Percentiles rank a stretch among this genome's conserved stretches.
Evolutionary conservation across 2,113 vertebrate genomes (phyloP).

Genomic region (Anser cygnoides): DNA sequence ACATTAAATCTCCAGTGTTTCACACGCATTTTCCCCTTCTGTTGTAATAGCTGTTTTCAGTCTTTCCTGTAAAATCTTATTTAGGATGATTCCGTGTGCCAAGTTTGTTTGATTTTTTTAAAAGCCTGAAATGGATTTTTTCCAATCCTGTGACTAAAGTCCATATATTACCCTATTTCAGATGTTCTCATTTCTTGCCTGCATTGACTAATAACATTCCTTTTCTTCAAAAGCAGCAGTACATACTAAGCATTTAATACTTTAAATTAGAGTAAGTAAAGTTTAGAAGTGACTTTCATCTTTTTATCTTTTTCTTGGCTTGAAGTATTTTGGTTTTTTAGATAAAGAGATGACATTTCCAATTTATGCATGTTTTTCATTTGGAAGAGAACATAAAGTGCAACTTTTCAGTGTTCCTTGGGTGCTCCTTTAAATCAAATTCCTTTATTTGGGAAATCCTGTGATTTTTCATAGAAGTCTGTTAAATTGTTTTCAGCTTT

Average conservation of each 20-base stretch:
- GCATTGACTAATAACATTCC: neutral
- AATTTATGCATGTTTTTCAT: neutral
- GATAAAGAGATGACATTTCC: neutral
- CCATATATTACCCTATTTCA: neutral
- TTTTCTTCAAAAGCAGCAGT: neutral
- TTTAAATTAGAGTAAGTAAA: conserved; percentile 2
- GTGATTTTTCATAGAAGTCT: neutral
- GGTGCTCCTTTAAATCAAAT: neutral
- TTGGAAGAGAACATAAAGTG: neutral
- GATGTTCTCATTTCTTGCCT: conserved; percentile 4
- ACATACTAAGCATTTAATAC: neutral
- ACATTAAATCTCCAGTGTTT: neutral
- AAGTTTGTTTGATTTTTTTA: neutral
- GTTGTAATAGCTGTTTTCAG: neutral
- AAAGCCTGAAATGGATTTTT: neutral
- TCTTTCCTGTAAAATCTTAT: conserved; percentile 1
- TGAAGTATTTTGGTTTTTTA: neutral
- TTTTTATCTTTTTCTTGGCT: neutral
- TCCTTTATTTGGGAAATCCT: neutral
- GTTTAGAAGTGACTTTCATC: neutral
- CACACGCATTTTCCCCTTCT: neutral
- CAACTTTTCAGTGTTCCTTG: neutral
- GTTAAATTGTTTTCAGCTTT: conserved; percentile 28
- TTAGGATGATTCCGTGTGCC: neutral
- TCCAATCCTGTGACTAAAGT: neutral